Base-by-base conservation (phyloP, 2,888 invertebrate genomes). In the Alcis repandata region DNA sequence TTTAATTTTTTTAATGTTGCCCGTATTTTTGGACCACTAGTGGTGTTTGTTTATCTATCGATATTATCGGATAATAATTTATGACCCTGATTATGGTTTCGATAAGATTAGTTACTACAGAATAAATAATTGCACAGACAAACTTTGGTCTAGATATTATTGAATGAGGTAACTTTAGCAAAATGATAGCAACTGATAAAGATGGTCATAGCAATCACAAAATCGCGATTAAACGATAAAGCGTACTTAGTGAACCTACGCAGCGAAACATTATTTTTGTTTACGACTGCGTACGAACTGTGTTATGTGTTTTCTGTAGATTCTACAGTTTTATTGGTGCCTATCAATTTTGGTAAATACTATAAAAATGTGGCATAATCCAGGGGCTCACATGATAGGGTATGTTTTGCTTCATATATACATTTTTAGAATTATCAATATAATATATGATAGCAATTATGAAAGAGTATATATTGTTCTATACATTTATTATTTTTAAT, bases 301-400 rank as follows among this genome's bases (percentile, higher is more conserved):
- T 49, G 3, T n/a, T 4, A 4, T 9, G 17, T 56, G 15, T 22
- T 10, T 20, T 33, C 19, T 20, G 3, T 41, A 3, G n/a, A n/a
- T n/a, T n/a, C n/a, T n/a, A n/a, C n/a, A 33, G 17, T 49, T 49
- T 17, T 10, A n/a, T n/a, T n/a, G n/a, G n/a, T n/a, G n/a, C n/a
- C n/a, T n/a, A n/a, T n/a, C n/a, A n/a, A n/a, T 15, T 49, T 15
- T 20, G 11, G 2, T 49, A 17, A 11, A 15, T 8, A 9, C 15
- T 27, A 22, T 48, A 22, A 22, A 45, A 49, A 64, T 71, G 71
- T 63, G 61, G 65, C 65, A 61, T 40, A 59, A 54, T 45, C 69
- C 49, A 19, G 52, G 63, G n/a, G 41, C 46, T 46, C 60, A 71
- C 52, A 54, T 69, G 22, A 46, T 63, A 48, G 71, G 71, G 69